Evolutionary conservation across 2,113 vertebrate genomes (phyloP).

Genomic region (Trichomycterus rosablanca): DNA sequence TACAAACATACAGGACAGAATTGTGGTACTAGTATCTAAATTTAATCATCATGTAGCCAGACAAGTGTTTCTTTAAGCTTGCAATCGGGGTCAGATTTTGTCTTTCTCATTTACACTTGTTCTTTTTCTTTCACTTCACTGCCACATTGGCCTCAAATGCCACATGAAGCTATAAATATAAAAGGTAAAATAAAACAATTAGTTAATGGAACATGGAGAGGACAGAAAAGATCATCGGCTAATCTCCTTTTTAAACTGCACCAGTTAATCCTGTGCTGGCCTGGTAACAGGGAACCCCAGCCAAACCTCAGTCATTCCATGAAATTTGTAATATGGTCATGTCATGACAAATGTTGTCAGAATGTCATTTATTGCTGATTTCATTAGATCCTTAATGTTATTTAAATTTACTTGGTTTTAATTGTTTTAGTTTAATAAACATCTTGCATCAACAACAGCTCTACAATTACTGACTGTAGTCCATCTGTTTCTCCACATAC

Average conservation of each 20-base stretch:
- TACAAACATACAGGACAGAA: too few relatives aligned
- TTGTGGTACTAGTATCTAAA: too few relatives aligned
- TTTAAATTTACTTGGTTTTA: too few relatives aligned
- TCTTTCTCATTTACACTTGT: not conserved
- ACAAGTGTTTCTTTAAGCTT: too few relatives aligned
- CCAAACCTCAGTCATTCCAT: conserved; percentile 21
- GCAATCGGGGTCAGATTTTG: conserved; percentile 14
- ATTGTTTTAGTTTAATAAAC: too few relatives aligned
- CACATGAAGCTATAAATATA: conserved; percentile 30
- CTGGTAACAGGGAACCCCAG: conserved; percentile 26
- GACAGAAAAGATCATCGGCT: conserved; percentile 41
- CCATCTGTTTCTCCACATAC: too few relatives aligned
- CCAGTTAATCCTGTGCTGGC: conserved; percentile 46
- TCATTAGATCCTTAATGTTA: too few relatives aligned
- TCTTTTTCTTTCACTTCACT: not conserved
- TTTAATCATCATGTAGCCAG: too few relatives aligned
- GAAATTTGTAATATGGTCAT: conserved; percentile 21
- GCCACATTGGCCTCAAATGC: conserved; percentile 4
- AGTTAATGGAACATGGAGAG: conserved; percentile 48
- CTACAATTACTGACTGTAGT: too few relatives aligned
- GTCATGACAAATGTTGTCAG: conserved; percentile 30
- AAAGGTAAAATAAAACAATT: conserved; percentile 43
- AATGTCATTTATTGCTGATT: too few relatives aligned
- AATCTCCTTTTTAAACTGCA: conserved; percentile 49
- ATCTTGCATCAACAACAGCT: too few relatives aligned